Evolutionary conservation across 2,113 vertebrate genomes (phyloP), one percentile per base, ranked within the genome.

Genomic region (Lutjanus erythropterus): DNA sequence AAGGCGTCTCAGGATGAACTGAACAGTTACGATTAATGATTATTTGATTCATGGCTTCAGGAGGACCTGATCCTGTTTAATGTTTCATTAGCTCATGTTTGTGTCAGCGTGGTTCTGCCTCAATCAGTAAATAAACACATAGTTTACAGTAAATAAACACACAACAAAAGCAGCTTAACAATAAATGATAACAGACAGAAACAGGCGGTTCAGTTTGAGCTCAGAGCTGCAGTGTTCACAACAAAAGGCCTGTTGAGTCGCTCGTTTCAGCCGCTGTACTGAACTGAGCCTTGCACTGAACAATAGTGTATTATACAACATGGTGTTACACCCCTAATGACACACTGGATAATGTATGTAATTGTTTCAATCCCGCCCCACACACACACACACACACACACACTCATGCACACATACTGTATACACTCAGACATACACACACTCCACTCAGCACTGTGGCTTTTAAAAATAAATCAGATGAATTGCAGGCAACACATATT

Each of bases 201-300:
- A 39, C 33, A 12, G 58, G 44, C 33, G 16, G 16, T 73, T 0
- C 39, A 52, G 70, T 52, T 66, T 67, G 8, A 60, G 56, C 55
- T 72, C 65, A 37, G 47, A 5, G 56, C 67, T 25, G 29, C 58
- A 2, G 37, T 55, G 64, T 18, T 70, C 4, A 49, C 39, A 73
- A 83, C 69, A 78, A 62, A 66, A 68, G 61, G 53, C 42, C 50
- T 7, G 25, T 66, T 75, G 44, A 80, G 4, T 4, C 5, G 4
- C 9, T 55, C 44, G 16, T 50, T 35, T 58, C 46, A 55, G n/a
- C 68, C 42, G 19, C 73, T 50, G 71, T 42, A 19, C 66, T 41
- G 75, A 56, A 59, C 14, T 37, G 46, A 56, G 53, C 74, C 58
- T 85, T 62, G 60, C 39, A 50, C 50, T 46, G 62, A 64, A 78